Evolutionary conservation across 2,113 vertebrate genomes (phyloP).

Genomic region (Nerophis lumbriciformis): DNA sequence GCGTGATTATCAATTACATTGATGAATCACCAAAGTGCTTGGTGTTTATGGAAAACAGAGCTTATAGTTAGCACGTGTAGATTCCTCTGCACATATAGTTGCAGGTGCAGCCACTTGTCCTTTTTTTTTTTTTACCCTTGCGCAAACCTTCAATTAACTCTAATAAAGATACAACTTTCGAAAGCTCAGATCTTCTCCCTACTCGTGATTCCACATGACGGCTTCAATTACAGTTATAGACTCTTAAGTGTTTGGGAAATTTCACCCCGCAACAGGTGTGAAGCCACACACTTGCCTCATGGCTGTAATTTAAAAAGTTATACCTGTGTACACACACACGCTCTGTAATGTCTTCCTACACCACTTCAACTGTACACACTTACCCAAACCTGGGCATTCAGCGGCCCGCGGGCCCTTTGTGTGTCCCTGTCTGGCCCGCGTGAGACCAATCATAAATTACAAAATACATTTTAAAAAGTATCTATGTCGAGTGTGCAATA

Average conservation of each 20-base stretch:
- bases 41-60: conserved; percentile 2
- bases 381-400: too few species aligned
- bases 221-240: conserved; percentile 22
- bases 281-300: not conserved
- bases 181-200: conserved; percentile 31
- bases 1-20: too few species aligned
- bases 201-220: conserved; percentile 7
- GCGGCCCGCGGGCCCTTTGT: too few species aligned
- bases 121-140: conserved; percentile 32
- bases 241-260: too few species aligned
- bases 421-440: too few species aligned
- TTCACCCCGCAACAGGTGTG: conserved; percentile 31
- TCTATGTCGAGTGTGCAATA: too few species aligned
- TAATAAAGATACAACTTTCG: conserved; percentile 18
- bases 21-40: too few species aligned
- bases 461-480: too few species aligned
- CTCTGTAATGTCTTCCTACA: not conserved
- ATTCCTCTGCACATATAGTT: conserved; percentile 14
- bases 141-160: conserved; percentile 38
- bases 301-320: not conserved
- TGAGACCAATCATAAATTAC: too few species aligned
- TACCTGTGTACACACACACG: not conserved
- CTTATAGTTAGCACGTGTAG: conserved; percentile 6
- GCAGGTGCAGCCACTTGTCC: conserved; percentile 21
- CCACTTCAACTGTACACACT: not conserved